Percentiles rank a stretch among this genome's conserved stretches.
These are phyloP conservation scores for Agrilus mali DNA, from an alignment of 2,888 invertebrate genomes.

Conservation along the genomic window DNA sequence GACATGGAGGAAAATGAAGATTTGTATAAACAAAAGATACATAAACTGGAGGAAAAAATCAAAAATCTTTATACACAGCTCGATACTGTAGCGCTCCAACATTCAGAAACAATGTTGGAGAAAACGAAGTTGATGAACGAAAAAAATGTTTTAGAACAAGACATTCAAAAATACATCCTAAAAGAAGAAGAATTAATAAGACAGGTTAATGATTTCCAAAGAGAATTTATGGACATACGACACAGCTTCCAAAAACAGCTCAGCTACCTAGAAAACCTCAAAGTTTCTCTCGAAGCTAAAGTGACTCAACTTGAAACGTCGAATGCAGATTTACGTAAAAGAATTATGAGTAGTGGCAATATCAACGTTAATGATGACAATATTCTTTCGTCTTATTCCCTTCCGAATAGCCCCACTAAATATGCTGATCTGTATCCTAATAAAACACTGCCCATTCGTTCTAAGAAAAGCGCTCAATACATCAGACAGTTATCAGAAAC, in stretches of 20 bases:
- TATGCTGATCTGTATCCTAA: conserved; percentile 11
- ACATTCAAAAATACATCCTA: conserved; percentile 43
- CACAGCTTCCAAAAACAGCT: conserved; percentile 24
- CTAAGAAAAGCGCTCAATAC: conserved; percentile 3
- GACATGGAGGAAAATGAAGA: conserved; percentile 21
- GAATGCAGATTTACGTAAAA: conserved; percentile 25
- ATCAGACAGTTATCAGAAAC: conserved; percentile 27
- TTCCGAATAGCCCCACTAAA: conserved; percentile 14
- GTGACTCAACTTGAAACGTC: conserved; percentile 31
- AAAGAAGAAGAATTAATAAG: conserved; percentile 35
- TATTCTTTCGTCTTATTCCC: conserved; percentile 9
- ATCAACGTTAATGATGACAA: conserved; percentile 18
- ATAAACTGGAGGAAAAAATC: conserved; percentile 36
- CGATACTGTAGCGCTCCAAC: conserved; percentile 59
- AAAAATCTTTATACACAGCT: conserved; percentile 48
- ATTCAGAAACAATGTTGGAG: conserved; percentile 61
- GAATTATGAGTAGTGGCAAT: conserved; percentile 29
- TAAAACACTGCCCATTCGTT: conserved; percentile 8
- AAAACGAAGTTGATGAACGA: conserved; percentile 62
- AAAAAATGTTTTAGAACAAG: conserved; percentile 51
- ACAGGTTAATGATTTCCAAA: conserved; percentile 28
- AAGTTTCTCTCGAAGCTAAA: conserved; percentile 34
- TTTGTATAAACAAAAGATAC: conserved; percentile 23
- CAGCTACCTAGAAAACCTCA: conserved; percentile 35
- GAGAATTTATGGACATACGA: conserved; percentile 23